Evolutionary conservation across 2,888 invertebrate species (phyloP), one percentile per base, ranked within the genome.

Genomic region (Charanyca ferruginea): DNA sequence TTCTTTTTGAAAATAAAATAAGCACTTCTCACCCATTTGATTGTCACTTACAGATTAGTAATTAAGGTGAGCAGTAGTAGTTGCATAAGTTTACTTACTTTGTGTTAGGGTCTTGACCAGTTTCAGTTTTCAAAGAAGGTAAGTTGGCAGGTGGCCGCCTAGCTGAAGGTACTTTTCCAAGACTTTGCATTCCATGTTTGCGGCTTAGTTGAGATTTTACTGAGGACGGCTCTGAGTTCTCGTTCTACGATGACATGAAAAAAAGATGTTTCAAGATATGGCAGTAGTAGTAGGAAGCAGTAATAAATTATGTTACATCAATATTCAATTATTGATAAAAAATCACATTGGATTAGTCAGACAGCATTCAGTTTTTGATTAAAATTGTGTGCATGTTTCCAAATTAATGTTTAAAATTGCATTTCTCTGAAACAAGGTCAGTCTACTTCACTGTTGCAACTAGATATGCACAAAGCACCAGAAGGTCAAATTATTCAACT

Each of bases 101-200:
- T 86, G 92, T 83, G 87, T 91, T 95, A 78, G 95, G 87, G 85
- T 96, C 96, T 88, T 94, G 95, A 85, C 96, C 96, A 88, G 96
- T 96, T 97, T 99, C 99, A 94, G 99, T 98, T 97, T 99, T 99
- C 96, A 99, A 96, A 97, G 99, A 99, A 93, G 99, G 99, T 96
- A 99, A 96, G 97, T 99, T 99, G 93, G 98, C 99, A 95, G 99
- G 99, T 96, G 99, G 99, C 95, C 99, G 98, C 96, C 99, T 98
- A 94, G 98, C 98, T 96, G 98, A 98, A 95, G 98, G 98, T 96
- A 99, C 98, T 97, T 99, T 99, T 96, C 99, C 99, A 97, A 99
- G 97, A 96, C 98, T 98, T 98, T 99, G 99, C 98, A 99, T 98
- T 97, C 99, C 99, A 99, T 99, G 99, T 97, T 99, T 99, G 96